Evolutionary conservation across 2,888 invertebrate genomes (phyloP).

Genomic region (Chalcosyrphus nemorum): DNA sequence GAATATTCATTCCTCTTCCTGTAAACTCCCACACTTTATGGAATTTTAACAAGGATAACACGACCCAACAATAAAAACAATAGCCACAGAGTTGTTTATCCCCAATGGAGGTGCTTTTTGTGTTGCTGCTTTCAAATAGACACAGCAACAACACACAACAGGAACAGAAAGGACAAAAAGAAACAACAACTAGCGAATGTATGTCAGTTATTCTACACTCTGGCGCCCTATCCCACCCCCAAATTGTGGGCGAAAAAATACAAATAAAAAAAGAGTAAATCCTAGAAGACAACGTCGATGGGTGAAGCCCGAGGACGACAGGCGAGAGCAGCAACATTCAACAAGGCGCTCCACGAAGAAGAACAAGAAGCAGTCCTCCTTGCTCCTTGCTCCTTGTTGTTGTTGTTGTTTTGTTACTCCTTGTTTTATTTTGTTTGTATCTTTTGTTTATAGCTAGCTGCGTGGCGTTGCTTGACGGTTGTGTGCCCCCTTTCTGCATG

Average conservation of each 20-base stretch:
- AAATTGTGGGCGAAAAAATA: slow-evolving; percentile 60
- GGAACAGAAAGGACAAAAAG: slow-evolving; percentile 73
- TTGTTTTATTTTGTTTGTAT: slow-evolving; percentile 17
- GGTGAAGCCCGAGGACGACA: slow-evolving; percentile 57
- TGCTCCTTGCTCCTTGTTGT: slow-evolving; percentile 39
- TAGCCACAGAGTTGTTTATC: slow-evolving; percentile 73
- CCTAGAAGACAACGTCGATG: slow-evolving; percentile 76
- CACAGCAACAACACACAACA: slow-evolving; percentile 36
- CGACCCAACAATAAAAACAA: slow-evolving; percentile 74
- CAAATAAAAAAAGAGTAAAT: slow-evolving; percentile 41
- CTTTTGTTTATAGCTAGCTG: slow-evolving; percentile 54
- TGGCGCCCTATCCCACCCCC: slow-evolving; percentile 32
- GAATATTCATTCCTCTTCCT: slow-evolving; percentile 71
- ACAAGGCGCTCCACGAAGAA: slow-evolving; percentile 59
- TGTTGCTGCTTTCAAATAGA: slow-evolving; percentile 39
- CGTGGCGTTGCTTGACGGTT: slow-evolving; percentile 57
- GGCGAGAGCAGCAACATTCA: slow-evolving; percentile 55
- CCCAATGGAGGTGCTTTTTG: slow-evolving; percentile 73
- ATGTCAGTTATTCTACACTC: slow-evolving; percentile 64
- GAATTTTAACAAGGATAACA: slow-evolving; percentile 74
- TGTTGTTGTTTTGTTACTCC: slow-evolving; percentile 40
- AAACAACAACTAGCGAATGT: slow-evolving; percentile 74
- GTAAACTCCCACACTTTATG: slow-evolving; percentile 70
- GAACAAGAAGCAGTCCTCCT: slow-evolving; percentile 23
- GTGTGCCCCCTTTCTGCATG: slow-evolving; percentile 65